These are phyloP conservation scores for Chromis chromis DNA, from an alignment of 2,797 vertebrate species.

Conservation along the genomic window DNA sequence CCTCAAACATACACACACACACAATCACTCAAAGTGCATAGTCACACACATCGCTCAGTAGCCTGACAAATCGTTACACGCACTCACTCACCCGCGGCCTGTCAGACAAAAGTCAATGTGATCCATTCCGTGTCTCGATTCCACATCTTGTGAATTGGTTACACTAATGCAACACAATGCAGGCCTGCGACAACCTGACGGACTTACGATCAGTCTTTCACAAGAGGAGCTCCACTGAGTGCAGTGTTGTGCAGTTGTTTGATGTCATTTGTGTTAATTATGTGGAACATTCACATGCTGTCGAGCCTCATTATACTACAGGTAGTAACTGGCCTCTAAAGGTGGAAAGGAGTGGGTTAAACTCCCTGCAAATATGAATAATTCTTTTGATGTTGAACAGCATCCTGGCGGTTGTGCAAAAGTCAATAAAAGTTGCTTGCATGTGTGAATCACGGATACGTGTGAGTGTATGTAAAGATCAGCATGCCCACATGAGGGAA, in stretches of 20 bases:
- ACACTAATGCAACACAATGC: conserved; percentile 58
- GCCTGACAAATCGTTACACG: conserved; percentile 81
- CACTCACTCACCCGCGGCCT: conserved; percentile 72
- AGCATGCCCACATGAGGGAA: conserved; percentile 29
- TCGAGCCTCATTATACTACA: conserved; percentile 82
- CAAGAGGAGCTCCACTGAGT: conserved; percentile 28
- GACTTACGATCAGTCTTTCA: conserved; percentile 51
- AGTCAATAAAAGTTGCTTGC: conserved; percentile 61
- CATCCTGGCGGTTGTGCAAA: conserved; percentile 57
- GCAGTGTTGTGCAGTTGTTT: conserved; percentile 72
- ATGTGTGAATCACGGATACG: conserved; percentile 33
- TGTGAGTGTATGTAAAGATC: conserved; percentile 22
- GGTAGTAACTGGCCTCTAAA: conserved; percentile 83
- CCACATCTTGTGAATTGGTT: conserved; percentile 58
- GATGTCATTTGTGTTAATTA: conserved; percentile 85
- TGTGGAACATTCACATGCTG: conserved; percentile 80
- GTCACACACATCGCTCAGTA: conserved; percentile 67
- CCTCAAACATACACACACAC: conserved; percentile 51
- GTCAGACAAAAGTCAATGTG: conserved; percentile 77
- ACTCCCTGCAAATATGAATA: conserved; percentile 76
- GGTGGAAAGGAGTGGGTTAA: conserved; percentile 75
- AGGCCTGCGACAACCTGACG: conserved; percentile 38
- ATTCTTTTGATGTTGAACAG: conserved; percentile 78
- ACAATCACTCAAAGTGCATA: conserved; percentile 46
- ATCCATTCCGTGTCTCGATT: conserved; percentile 70